These are phyloP conservation scores for Vireo griseus DNA, from an alignment of 2,797 vertebrate species.

Conservation along the genomic window DNA sequence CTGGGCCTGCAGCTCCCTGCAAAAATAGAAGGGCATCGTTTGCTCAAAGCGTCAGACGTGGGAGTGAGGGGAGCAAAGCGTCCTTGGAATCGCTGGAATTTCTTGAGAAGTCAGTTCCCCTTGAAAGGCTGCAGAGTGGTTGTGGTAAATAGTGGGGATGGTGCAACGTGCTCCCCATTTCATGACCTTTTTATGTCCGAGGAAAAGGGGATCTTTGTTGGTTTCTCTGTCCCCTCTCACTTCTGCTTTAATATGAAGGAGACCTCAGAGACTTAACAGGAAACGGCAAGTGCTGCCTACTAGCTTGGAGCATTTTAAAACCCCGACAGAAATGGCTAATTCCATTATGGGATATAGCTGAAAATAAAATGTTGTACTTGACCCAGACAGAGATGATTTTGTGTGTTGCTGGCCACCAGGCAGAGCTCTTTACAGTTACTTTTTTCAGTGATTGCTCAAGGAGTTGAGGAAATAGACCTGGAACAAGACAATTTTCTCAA, in stretches of 20 bases:
- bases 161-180: accelerated
- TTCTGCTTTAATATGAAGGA: background rate
- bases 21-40: background rate
- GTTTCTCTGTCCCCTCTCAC: background rate
- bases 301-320: accelerated
- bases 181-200: accelerated
- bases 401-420: background rate
- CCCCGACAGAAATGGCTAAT: background rate
- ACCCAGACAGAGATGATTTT: background rate
- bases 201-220: accelerated
- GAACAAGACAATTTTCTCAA: background rate
- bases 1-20: background rate
- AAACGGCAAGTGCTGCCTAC: background rate
- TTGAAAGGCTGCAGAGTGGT: background rate
- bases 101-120: background rate
- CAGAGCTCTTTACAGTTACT: background rate
- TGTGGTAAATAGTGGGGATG: background rate
- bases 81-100: background rate
- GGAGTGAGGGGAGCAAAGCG: background rate
- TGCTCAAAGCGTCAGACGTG: background rate
- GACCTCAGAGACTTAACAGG: background rate
- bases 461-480: background rate
- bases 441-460: background rate
- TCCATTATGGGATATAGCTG: accelerated
- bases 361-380: background rate